Evolutionary conservation across 2,797 vertebrate genomes (phyloP).

Genomic region (Choloepus didactylus): DNA sequence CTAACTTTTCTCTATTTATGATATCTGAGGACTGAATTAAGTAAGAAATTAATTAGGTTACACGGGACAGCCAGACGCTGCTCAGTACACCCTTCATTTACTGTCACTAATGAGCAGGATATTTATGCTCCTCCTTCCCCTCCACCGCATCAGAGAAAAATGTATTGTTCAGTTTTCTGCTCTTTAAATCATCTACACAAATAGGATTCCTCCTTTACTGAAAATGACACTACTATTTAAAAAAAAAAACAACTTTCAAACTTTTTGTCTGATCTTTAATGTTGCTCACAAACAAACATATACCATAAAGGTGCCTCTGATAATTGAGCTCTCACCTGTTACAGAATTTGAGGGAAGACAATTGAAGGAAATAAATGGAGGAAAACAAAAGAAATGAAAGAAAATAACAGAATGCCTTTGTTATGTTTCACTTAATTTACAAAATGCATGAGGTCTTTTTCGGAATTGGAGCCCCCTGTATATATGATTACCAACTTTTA

Average conservation of each 20-base stretch:
- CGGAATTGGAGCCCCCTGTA: constrained; percentile 39
- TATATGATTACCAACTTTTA: constrained; percentile 49
- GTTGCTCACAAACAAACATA: background rate
- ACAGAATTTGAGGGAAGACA: background rate
- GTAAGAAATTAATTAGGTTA: constrained; percentile 25
- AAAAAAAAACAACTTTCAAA: constrained; percentile 49
- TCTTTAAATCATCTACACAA: constrained; percentile 54
- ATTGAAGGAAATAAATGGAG: constrained; percentile 23
- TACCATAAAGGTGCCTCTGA: background rate
- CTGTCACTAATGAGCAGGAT: constrained; percentile 33
- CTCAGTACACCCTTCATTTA: background rate
- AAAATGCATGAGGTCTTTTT: constrained; percentile 57
- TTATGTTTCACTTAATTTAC: constrained; percentile 51
- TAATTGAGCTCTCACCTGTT: background rate
- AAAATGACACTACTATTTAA: background rate
- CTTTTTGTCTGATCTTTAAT: background rate
- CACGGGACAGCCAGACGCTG: background rate
- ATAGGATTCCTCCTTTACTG: constrained; percentile 9
- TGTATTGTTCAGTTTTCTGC: constrained; percentile 16
- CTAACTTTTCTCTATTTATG: background rate
- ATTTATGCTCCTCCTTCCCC: background rate
- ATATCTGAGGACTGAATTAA: constrained; percentile 21
- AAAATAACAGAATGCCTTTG: constrained; percentile 27
- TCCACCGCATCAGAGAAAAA: constrained; percentile 3
- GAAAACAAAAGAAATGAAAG: background rate